phyloP scores from a whole-genome alignment of 2,888 invertebrate species.

The Eulithis testata region DNA sequence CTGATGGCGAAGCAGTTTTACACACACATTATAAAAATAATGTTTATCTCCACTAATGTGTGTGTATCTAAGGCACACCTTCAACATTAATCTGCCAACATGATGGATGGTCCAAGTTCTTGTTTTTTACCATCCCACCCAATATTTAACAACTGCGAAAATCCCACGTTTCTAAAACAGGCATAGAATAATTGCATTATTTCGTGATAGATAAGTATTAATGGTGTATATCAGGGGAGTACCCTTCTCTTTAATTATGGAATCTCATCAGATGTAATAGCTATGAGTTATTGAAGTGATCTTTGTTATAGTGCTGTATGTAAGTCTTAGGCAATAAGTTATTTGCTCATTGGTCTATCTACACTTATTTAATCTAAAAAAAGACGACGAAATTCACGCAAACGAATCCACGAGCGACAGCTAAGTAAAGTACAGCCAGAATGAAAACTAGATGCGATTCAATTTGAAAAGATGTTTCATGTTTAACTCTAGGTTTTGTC shows the following conservation, averaged over 20 bases:
- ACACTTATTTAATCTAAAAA: no score
- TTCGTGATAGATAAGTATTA: slow-evolving; percentile 79
- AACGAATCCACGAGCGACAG: no score
- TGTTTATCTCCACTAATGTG: slow-evolving; percentile 54
- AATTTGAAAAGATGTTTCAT: no score
- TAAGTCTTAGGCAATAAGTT: slow-evolving; percentile 57
- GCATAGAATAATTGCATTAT: slow-evolving; percentile 81
- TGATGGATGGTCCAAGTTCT: slow-evolving; percentile 70
- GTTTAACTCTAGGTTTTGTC: no score
- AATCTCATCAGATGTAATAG: slow-evolving; percentile 67
- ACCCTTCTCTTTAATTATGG: slow-evolving; percentile 78
- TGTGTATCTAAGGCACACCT: slow-evolving; percentile 54
- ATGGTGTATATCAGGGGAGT: slow-evolving; percentile 67
- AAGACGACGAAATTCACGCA: no score
- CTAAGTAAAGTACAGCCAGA: no score
- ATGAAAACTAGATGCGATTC: no score
- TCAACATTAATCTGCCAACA: slow-evolving; percentile 73
- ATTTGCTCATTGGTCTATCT: no score
- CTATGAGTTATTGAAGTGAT: slow-evolving; percentile 68
- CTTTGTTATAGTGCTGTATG: slow-evolving; percentile 54
- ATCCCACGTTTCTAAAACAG: slow-evolving; percentile 80
- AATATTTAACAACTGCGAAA: slow-evolving; percentile 63
- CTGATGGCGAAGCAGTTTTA: no score
- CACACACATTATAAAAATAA: slow-evolving; percentile 14
- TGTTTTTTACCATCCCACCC: slow-evolving; percentile 67